Evolutionary conservation across 2,888 invertebrate species (phyloP).

Genomic region (Troglohyphantes excavatus): DNA sequence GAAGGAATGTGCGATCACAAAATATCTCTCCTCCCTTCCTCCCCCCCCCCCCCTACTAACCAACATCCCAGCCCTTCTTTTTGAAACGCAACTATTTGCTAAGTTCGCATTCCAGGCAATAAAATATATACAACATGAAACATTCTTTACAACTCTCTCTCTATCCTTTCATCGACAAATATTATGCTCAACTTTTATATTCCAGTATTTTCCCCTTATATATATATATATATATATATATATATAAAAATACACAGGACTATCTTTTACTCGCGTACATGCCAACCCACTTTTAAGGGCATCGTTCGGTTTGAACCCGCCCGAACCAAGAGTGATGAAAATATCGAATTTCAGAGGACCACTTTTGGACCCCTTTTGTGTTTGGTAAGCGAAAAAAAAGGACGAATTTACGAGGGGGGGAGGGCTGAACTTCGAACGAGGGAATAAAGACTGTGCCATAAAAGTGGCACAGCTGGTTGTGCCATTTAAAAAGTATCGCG

Average conservation of each 20-base stretch:
- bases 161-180: slow-evolving; percentile 16
- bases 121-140: slow-evolving; percentile 32
- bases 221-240: too few species aligned
- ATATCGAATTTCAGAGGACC: slow-evolving; percentile 55
- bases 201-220: slow-evolving; percentile 8
- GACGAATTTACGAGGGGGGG: slow-evolving; percentile 53
- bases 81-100: slow-evolving; percentile 34
- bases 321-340: slow-evolving; percentile 39
- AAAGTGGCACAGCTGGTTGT: slow-evolving; percentile 67
- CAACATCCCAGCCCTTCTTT: neutral
- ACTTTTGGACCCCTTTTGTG: slow-evolving; percentile 39
- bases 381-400: slow-evolving; percentile 28
- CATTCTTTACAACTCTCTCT: slow-evolving; percentile 11
- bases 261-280: slow-evolving; percentile 31
- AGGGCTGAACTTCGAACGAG: slow-evolving; percentile 49
- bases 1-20: slow-evolving; percentile 27
- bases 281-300: slow-evolving; percentile 13
- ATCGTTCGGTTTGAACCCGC: slow-evolving; percentile 36
- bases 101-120: slow-evolving; percentile 33
- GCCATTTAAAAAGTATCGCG: slow-evolving; percentile 68
- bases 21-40: neutral
- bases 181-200: slow-evolving; percentile 21
- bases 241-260: neutral
- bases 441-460: slow-evolving; percentile 72
- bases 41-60: too few species aligned